phyloP scores from a whole-genome alignment of 2,113 vertebrate species.

The Python bivittatus region DNA sequence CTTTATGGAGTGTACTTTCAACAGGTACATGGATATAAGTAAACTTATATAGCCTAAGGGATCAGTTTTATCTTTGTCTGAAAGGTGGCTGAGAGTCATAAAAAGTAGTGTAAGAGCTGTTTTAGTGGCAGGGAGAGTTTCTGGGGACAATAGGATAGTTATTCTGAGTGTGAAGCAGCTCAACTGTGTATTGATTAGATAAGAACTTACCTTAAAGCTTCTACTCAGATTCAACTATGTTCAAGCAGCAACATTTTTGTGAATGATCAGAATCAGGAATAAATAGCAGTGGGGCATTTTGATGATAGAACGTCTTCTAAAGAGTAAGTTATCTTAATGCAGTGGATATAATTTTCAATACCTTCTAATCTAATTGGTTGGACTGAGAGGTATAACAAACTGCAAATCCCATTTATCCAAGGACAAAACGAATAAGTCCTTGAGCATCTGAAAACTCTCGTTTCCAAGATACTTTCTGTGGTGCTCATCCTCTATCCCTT shows the following conservation, averaged over 20 bases:
- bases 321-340: neutral
- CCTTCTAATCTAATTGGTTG: neutral
- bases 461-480: neutral
- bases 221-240: neutral
- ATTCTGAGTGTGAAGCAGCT: neutral
- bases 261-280: neutral
- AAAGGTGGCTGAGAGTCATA: neutral
- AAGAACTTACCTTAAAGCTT: neutral
- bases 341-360: neutral
- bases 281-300: neutral
- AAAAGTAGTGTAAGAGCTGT: neutral
- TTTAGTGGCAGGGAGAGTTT: neutral
- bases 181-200: neutral
- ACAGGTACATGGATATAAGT: neutral
- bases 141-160: neutral
- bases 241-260: neutral
- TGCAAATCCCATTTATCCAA: neutral
- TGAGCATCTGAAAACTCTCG: neutral
- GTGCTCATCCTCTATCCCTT: neutral
- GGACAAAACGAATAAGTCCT: neutral
- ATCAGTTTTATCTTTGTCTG: neutral
- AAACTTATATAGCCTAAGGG: neutral
- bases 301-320: neutral
- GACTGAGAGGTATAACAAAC: neutral
- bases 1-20: neutral